Evolutionary conservation across 2,797 vertebrate genomes (phyloP).

Genomic region (Distichodus sexfasciatus): DNA sequence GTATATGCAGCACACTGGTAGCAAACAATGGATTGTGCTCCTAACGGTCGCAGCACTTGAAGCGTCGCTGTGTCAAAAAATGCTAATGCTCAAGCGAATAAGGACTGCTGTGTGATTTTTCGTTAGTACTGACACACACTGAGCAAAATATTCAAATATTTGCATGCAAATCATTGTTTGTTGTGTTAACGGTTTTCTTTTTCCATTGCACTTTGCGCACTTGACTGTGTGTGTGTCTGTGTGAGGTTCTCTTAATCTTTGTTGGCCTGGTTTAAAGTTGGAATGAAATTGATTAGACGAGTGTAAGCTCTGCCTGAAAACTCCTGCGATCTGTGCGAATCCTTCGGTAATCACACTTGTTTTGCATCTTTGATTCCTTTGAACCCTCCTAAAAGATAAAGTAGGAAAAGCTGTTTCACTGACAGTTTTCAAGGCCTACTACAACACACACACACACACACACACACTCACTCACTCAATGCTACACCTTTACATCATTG

Average conservation of each 20-base stretch:
- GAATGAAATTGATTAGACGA: constrained; percentile 21
- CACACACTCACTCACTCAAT: too few species aligned
- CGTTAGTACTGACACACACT: neutral
- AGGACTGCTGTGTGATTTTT: neutral
- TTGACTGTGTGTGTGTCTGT: neutral
- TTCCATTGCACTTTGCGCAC: too few species aligned
- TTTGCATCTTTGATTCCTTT: constrained; percentile 30
- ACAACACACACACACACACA: neutral
- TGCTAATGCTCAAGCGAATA: neutral
- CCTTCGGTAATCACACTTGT: constrained; percentile 7
- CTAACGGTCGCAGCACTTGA: neutral
- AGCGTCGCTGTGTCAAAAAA: neutral
- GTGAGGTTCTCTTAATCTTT: neutral
- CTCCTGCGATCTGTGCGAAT: constrained; percentile 23
- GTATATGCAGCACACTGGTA: constrained; percentile 1
- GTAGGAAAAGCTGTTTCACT: neutral
- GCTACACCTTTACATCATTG: too few species aligned
- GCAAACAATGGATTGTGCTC: constrained; percentile 20
- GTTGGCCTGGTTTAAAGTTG: neutral
- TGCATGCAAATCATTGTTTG: too few species aligned
- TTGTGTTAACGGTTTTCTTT: too few species aligned
- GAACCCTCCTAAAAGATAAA: constrained; percentile 37
- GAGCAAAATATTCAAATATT: neutral
- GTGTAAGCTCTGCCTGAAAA: neutral
- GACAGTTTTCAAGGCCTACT: neutral